A percentile compares a stretch with the other conserved stretches of the same genome.
Conservation (phyloP, 1,140 invertebrate species). For the Pantala flavescens region DNA sequence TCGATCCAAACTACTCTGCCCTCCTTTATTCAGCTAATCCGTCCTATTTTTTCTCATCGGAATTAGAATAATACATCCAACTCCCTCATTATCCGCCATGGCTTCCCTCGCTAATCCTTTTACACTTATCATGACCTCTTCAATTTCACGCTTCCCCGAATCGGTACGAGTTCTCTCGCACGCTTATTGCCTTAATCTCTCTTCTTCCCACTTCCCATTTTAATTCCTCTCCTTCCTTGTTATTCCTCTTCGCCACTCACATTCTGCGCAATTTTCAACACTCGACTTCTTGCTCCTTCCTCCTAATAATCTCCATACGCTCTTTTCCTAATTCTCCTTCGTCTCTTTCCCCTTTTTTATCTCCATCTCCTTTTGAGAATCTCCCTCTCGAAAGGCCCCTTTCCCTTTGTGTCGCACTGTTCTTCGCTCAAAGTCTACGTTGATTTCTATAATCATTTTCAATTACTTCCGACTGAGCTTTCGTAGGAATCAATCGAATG, state of each 20-base stretch:
- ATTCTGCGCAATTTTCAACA: neutral
- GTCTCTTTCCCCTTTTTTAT: neutral
- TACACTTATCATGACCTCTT: neutral
- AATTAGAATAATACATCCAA: neutral
- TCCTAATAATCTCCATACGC: neutral
- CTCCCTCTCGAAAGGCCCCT: neutral
- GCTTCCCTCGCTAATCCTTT: neutral
- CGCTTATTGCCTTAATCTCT: too few species aligned
- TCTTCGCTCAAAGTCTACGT: too few species aligned
- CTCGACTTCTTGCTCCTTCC: neutral
- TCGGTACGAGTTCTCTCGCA: neutral
- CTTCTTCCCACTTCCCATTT: neutral
- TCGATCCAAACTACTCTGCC: too few species aligned
- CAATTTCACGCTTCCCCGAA: slow-evolving; percentile 1
- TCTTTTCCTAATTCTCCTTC: neutral
- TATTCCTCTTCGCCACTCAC: neutral
- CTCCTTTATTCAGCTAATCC: too few species aligned
- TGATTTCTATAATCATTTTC: too few species aligned
- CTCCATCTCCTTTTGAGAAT: neutral
- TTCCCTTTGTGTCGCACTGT: too few species aligned
- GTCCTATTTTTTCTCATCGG: neutral
- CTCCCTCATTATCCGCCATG: neutral
- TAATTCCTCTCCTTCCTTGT: neutral
- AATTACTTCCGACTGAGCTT: too few species aligned
- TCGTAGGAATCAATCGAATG: too few species aligned